phyloP scores from a whole-genome alignment of 2,113 vertebrate species.

The Synchiropus splendidus region DNA sequence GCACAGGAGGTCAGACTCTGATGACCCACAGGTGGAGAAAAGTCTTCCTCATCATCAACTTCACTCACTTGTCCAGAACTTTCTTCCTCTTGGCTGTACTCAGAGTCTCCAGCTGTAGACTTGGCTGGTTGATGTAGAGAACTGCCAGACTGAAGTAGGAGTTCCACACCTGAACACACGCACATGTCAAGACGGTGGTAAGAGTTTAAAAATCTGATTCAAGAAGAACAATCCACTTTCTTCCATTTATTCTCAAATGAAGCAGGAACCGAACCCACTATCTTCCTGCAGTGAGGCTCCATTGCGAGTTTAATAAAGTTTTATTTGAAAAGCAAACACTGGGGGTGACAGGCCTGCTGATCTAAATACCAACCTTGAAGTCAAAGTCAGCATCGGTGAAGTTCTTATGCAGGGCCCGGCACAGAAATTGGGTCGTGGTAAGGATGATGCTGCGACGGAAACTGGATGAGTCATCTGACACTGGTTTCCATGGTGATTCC shows the following conservation, averaged over 20 bases:
- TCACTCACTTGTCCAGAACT: constrained; percentile 88
- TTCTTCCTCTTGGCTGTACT: constrained; percentile 88
- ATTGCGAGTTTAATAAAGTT: no score
- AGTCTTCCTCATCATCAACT: not conserved
- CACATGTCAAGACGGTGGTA: not conserved
- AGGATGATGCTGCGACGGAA: constrained; percentile 81
- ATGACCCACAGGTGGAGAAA: rapidly evolving
- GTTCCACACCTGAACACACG: constrained; percentile 82
- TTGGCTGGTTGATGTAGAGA: constrained; percentile 96
- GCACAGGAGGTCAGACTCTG: rapidly evolving
- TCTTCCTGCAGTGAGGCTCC: no score
- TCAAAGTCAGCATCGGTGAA: constrained; percentile 94
- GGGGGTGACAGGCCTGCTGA: no score
- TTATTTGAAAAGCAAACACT: no score
- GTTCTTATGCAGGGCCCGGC: constrained; percentile 92
- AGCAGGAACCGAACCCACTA: no score
- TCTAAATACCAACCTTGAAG: constrained; percentile 85
- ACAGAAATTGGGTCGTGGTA: constrained; percentile 87
- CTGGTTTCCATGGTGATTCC: not conserved
- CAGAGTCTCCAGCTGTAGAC: constrained; percentile 86
- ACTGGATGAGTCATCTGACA: not conserved
- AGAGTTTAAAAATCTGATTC: no score
- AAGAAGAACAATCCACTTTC: no score
- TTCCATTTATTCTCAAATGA: no score
- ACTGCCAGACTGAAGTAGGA: constrained; percentile 96